These are phyloP conservation scores for Microhierax caerulescens DNA, from an alignment of 2,797 vertebrate genomes.

Conservation along the genomic window DNA sequence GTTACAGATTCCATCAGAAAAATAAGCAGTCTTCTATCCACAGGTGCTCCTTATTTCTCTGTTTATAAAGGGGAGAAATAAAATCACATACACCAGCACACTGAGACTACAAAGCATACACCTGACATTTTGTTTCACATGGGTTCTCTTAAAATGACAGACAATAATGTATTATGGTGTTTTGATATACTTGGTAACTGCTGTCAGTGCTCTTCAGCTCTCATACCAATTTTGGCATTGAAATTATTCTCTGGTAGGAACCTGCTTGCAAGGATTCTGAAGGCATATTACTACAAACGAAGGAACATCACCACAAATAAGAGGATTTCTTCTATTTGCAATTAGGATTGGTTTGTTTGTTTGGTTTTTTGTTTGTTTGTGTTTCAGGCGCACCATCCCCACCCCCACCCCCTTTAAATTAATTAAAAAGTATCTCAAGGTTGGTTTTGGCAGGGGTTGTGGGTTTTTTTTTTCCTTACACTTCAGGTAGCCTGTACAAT, in stretches of 20 bases:
- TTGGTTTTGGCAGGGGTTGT: rapidly evolving
- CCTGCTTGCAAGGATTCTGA: background rate
- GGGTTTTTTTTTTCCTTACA: background rate
- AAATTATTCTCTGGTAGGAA: background rate
- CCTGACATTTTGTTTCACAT: background rate
- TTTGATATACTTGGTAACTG: background rate
- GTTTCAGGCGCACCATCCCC: background rate
- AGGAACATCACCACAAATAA: background rate
- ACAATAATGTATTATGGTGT: background rate
- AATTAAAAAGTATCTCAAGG: background rate
- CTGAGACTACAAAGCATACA: background rate
- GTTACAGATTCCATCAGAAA: background rate
- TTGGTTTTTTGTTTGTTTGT: background rate
- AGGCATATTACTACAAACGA: background rate
- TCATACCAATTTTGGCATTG: background rate
- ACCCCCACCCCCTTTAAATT: background rate
- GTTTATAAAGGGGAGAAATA: background rate
- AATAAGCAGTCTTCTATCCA: background rate
- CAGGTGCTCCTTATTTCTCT: background rate
- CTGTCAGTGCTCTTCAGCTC: background rate
- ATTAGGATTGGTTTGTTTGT: rapidly evolving
- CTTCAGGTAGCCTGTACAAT: background rate
- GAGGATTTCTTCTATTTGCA: background rate
- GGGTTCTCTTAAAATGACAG: background rate
- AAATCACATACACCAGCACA: background rate